These are phyloP conservation scores for Dipodomys merriami DNA, from an alignment of 2,113 vertebrate species.

Conservation along the genomic window DNA sequence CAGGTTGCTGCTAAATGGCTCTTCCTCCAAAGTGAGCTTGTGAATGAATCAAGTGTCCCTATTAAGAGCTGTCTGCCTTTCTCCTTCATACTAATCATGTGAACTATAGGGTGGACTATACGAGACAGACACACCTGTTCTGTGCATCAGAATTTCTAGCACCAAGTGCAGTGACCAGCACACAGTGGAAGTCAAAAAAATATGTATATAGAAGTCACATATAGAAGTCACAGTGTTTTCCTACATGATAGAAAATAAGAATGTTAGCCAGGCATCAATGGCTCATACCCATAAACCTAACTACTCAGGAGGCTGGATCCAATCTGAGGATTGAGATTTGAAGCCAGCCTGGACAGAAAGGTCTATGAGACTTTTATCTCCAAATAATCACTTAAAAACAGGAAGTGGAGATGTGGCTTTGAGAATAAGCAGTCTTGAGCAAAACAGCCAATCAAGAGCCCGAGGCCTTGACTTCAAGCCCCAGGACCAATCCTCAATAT, in stretches of 20 bases:
- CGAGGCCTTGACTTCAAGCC: too few relatives aligned
- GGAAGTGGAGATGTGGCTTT: too few relatives aligned
- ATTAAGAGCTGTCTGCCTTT: not conserved
- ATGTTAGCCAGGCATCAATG: too few relatives aligned
- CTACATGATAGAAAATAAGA: not conserved
- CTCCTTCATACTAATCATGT: not conserved
- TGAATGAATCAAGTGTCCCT: not conserved
- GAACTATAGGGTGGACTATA: not conserved
- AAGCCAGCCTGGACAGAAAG: too few relatives aligned
- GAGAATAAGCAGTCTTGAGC: too few relatives aligned
- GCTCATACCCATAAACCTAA: too few relatives aligned
- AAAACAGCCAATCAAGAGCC: too few relatives aligned
- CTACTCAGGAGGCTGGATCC: too few relatives aligned
- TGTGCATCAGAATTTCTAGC: not conserved
- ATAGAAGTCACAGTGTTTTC: not conserved
- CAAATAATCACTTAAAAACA: too few relatives aligned
- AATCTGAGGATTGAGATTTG: too few relatives aligned
- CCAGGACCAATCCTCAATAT: not conserved
- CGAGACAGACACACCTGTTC: not conserved
- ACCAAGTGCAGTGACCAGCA: not conserved
- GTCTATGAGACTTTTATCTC: too few relatives aligned
- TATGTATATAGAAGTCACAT: not conserved
- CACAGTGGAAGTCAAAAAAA: not conserved
- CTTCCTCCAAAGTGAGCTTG: not conserved
- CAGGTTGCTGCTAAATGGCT: not conserved